These are phyloP conservation scores for Ennomos fuscantarius DNA, from an alignment of 2,888 invertebrate genomes.

Conservation along the genomic window DNA sequence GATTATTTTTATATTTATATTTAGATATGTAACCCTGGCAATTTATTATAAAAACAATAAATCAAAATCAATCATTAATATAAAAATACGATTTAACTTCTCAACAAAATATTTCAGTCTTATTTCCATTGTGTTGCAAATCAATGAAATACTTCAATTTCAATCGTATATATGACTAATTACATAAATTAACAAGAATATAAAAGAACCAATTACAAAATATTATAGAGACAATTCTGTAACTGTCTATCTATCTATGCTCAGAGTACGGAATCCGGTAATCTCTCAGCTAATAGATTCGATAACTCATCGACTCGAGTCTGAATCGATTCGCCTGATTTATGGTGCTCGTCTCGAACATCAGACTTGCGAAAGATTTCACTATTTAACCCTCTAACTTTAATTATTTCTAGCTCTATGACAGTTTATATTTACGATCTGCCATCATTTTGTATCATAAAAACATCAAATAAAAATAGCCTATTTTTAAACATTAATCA, in stretches of 20 bases:
- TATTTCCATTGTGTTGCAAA: too few species aligned
- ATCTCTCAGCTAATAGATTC: constrained; percentile 82
- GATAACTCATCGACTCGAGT: constrained; percentile 78
- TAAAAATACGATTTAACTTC: too few species aligned
- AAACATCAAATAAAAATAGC: background rate
- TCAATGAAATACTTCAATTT: too few species aligned
- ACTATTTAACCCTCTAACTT: constrained; percentile 6
- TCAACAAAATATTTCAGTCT: too few species aligned
- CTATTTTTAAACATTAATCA: too few species aligned
- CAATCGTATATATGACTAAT: too few species aligned
- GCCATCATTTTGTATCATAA: constrained; percentile 3
- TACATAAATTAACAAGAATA: too few species aligned
- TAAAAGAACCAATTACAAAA: too few species aligned
- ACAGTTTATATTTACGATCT: constrained; percentile 16
- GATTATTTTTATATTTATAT: too few species aligned
- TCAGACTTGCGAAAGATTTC: constrained; percentile 18
- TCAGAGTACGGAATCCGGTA: constrained; percentile 68
- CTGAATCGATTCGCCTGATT: constrained; percentile 72
- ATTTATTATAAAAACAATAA: too few species aligned
- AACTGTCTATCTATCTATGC: constrained; percentile 40
- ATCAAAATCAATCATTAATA: too few species aligned
- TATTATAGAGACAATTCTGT: constrained; percentile 31
- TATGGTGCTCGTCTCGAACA: constrained; percentile 53
- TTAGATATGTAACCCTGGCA: too few species aligned
- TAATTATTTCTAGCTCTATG: constrained; percentile 23